phyloP scores from a whole-genome alignment of 1,140 invertebrate genomes.

The Telenomus remus region DNA sequence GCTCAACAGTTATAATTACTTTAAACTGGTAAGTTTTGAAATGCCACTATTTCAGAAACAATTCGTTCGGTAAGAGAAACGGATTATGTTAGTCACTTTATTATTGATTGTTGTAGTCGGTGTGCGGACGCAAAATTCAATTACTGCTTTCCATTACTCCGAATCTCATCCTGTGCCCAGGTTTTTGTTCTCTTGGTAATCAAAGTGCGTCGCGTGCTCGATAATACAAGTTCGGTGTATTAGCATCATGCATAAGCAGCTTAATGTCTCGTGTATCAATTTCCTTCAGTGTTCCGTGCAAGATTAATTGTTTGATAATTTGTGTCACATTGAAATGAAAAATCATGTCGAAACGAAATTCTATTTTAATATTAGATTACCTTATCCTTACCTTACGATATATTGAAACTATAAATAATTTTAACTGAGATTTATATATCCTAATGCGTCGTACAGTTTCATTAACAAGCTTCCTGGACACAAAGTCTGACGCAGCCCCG shows the following conservation, averaged over 20 bases:
- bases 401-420: too few relatives aligned
- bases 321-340: not conserved
- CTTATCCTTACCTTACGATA: too few relatives aligned
- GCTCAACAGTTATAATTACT: slow-evolving; percentile 48
- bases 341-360: too few relatives aligned
- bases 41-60: slow-evolving; percentile 52
- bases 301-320: slow-evolving; percentile 22
- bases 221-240: slow-evolving; percentile 18
- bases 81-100: slow-evolving; percentile 33
- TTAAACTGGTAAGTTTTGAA: slow-evolving; percentile 51
- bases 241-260: slow-evolving; percentile 25
- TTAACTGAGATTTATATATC: too few relatives aligned
- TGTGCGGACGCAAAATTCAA: slow-evolving; percentile 13
- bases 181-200: slow-evolving; percentile 36
- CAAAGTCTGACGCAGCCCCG: too few relatives aligned
- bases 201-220: slow-evolving; percentile 19
- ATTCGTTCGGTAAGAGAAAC: slow-evolving; percentile 34
- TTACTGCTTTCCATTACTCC: slow-evolving; percentile 33
- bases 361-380: too few relatives aligned
- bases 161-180: slow-evolving; percentile 7
- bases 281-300: not conserved
- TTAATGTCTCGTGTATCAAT: slow-evolving; percentile 23
- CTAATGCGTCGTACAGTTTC: too few relatives aligned
- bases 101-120: slow-evolving; percentile 33
- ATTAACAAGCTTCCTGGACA: too few relatives aligned